phyloP scores from a whole-genome alignment of 2,888 invertebrate species.

The Cheilosia grossa region DNA sequence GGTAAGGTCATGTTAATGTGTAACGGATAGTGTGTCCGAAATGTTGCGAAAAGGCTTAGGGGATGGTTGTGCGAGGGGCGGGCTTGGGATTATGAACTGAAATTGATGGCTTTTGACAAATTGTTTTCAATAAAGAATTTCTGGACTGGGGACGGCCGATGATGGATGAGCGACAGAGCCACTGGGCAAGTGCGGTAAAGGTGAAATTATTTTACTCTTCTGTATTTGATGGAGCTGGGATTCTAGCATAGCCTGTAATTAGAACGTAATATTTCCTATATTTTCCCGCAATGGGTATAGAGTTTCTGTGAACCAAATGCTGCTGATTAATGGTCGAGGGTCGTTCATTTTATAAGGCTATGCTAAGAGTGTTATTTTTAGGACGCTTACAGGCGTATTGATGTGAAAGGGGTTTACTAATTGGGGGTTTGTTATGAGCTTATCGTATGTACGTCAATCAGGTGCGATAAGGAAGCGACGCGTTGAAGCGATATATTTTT shows the following conservation, averaged over 20 bases:
- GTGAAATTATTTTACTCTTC: conserved; percentile 9
- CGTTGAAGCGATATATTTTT: no score
- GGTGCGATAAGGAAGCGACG: no score
- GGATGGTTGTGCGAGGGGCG: not conserved
- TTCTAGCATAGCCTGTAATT: not conserved
- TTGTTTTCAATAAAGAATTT: conserved; percentile 30
- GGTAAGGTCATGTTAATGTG: not conserved
- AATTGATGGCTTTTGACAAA: conserved; percentile 56
- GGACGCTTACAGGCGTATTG: no score
- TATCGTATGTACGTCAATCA: no score
- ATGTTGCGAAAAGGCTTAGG: not conserved
- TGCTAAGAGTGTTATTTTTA: no score
- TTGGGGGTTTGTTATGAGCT: no score
- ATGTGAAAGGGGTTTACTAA: no score
- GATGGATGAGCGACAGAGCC: not conserved
- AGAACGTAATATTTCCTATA: no score
- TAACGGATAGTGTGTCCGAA: not conserved
- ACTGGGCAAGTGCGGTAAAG: conserved; percentile 3
- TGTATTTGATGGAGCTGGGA: conserved; percentile 2
- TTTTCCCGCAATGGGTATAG: no score
- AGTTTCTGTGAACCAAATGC: no score
- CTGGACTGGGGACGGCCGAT: not conserved
- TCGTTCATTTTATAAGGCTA: no score
- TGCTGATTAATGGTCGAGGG: no score
- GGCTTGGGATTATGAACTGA: conserved; percentile 14